These are phyloP conservation scores for Pleuronectes platessa DNA, from an alignment of 2,113 vertebrate species.

Conservation along the genomic window DNA sequence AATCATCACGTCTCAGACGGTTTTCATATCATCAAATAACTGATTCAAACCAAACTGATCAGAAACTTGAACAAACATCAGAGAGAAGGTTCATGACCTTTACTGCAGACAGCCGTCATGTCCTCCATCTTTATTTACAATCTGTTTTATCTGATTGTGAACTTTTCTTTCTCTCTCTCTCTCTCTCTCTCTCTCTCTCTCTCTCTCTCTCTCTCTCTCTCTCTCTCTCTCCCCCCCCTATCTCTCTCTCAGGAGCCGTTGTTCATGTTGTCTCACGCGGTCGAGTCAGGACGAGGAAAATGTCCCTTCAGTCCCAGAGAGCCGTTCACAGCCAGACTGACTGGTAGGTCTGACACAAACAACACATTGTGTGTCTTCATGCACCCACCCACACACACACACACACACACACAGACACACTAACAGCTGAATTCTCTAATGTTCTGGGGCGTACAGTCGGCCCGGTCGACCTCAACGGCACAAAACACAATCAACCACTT, in stretches of 20 bases:
- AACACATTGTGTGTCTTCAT: neutral
- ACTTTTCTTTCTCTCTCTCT: constrained; percentile 9
- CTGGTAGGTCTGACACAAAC: constrained; percentile 70
- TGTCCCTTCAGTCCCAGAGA: constrained; percentile 89
- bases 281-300: constrained; percentile 87
- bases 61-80: too few relatives aligned
- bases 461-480: too few relatives aligned
- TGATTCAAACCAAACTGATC: too few relatives aligned
- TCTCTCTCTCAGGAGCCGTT: constrained; percentile 60
- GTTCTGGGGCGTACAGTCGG: too few relatives aligned
- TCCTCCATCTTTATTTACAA: too few relatives aligned
- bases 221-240: neutral
- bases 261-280: constrained; percentile 71
- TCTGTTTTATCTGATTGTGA: too few relatives aligned
- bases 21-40: too few relatives aligned
- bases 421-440: constrained; percentile 17
- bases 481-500: too few relatives aligned
- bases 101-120: too few relatives aligned
- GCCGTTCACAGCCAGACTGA: constrained; percentile 82
- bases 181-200: constrained; percentile 8
- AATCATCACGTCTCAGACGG: too few relatives aligned
- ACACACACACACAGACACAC: constrained; percentile 20
- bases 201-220: too few relatives aligned
- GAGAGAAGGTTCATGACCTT: too few relatives aligned
- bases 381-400: constrained; percentile 24